These are phyloP conservation scores for Pipistrellus pygmaeus DNA, from an alignment of 2,797 vertebrate species.

Conservation along the genomic window DNA sequence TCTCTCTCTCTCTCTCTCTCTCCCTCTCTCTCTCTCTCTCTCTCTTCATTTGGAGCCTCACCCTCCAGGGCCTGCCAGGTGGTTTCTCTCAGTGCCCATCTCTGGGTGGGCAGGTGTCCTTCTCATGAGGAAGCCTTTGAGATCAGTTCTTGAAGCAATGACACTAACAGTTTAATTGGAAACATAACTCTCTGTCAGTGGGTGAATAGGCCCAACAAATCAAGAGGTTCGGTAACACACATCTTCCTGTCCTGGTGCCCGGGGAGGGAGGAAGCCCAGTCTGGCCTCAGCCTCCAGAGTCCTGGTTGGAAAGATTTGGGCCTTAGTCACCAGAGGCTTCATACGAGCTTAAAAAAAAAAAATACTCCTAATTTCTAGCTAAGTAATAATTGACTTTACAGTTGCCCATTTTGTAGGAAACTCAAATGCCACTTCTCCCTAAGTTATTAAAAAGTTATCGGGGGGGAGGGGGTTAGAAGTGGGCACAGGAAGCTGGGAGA, in stretches of 20 bases:
- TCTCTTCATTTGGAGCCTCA: background rate
- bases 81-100: background rate
- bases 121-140: background rate
- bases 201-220: background rate
- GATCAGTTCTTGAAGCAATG: background rate
- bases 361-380: background rate
- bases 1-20: no score
- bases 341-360: background rate
- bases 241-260: background rate
- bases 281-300: background rate
- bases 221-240: no score
- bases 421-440: background rate
- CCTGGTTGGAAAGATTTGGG: background rate
- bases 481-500: background rate
- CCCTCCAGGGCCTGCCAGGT: background rate
- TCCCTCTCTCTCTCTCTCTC: no score
- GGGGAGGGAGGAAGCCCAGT: background rate
- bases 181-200: background rate
- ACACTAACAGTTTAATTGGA: background rate
- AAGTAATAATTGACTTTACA: background rate
- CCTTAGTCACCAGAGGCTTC: background rate
- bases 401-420: background rate
- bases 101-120: no score
- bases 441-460: conserved; percentile 40
- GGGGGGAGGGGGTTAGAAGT: background rate